phyloP scores from a whole-genome alignment of 2,113 vertebrate species.

The Forbesichthys agassizii region DNA sequence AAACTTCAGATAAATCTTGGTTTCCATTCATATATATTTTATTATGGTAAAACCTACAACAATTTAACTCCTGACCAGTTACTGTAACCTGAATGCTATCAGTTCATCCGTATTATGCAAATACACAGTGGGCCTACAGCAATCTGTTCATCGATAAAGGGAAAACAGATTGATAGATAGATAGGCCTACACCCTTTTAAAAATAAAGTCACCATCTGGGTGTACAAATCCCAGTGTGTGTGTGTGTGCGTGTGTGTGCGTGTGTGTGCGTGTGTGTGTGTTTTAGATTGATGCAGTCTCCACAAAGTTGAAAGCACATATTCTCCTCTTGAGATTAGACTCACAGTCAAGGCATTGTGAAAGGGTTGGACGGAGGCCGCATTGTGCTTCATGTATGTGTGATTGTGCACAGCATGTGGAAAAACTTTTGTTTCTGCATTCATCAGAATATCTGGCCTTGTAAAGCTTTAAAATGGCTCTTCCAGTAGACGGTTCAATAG shows the following conservation, averaged over 20 bases:
- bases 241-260: constrained; percentile 24
- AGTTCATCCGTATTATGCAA: constrained; percentile 47
- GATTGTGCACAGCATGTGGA: constrained; percentile 15
- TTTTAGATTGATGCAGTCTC: constrained; percentile 3
- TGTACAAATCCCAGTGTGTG: constrained; percentile 40
- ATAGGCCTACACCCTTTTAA: constrained; percentile 36
- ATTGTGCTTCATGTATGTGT: constrained; percentile 5
- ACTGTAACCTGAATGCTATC: not conserved
- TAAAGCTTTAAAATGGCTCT: too few species aligned
- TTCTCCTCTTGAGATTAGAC: constrained; percentile 23
- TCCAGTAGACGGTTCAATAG: too few species aligned
- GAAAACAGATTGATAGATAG: constrained; percentile 31
- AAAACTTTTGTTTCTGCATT: not conserved
- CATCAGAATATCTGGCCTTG: too few species aligned
- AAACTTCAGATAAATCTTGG: not conserved
- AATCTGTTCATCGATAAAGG: constrained; percentile 24
- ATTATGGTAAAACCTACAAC: not conserved
- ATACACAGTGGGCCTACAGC: constrained; percentile 23
- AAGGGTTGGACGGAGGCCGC: constrained; percentile 4
- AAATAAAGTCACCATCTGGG: constrained; percentile 24
- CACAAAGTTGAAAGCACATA: constrained; percentile 26
- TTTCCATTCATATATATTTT: not conserved
- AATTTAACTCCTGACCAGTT: constrained; percentile 13
- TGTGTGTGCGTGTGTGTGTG: constrained; percentile 30
- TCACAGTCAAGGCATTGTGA: constrained; percentile 43